Percentiles rank a stretch among this genome's conserved stretches.
Evolutionary conservation across 1,140 invertebrate species (phyloP).

Genomic region (Camponotus vicinus): DNA sequence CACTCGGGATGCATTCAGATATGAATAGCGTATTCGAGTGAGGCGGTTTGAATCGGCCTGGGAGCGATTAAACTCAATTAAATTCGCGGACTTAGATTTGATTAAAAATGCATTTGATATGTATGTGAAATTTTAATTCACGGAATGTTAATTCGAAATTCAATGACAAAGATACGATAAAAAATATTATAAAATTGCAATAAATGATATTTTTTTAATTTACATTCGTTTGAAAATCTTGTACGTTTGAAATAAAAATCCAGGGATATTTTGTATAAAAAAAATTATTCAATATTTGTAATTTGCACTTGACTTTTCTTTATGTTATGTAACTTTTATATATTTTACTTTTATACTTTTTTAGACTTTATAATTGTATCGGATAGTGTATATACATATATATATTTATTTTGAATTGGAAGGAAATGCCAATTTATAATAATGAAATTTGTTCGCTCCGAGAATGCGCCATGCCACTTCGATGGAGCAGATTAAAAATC

Average conservation of each 20-base stretch:
- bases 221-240: neutral
- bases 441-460: neutral
- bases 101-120: conserved; percentile 24
- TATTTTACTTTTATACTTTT: conserved; percentile 9
- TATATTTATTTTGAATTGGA: neutral
- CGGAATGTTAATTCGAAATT: conserved; percentile 12
- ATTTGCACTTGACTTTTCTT: neutral
- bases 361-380: neutral
- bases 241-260: neutral
- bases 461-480: neutral
- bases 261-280: neutral
- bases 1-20: conserved; percentile 37
- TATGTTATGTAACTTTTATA: neutral
- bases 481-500: conserved; percentile 46
- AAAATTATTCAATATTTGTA: conserved; percentile 11
- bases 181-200: neutral
- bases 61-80: conserved; percentile 52
- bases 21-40: conserved; percentile 45
- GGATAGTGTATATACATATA: neutral
- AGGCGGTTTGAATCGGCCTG: conserved; percentile 28
- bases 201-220: neutral
- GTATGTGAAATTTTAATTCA: conserved; percentile 1
- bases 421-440: conserved; percentile 18
- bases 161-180: neutral
- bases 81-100: conserved; percentile 36